Evolutionary conservation across 2,797 vertebrate genomes (phyloP).

Genomic region (Labeo calbasu): DNA sequence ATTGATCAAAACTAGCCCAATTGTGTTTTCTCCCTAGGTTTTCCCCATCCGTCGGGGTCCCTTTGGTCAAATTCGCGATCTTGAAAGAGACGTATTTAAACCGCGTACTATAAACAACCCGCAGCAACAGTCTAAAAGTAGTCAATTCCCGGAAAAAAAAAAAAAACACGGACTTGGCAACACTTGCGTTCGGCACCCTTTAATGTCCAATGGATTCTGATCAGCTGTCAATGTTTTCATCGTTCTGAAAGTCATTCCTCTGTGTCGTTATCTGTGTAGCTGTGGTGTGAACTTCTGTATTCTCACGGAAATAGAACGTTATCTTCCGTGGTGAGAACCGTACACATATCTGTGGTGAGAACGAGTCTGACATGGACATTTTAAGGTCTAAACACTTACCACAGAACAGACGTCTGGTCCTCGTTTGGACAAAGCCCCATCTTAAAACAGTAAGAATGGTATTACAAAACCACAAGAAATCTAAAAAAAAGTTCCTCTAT

Average conservation of each 20-base stretch:
- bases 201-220: not conserved
- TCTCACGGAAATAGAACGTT: not conserved
- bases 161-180: not conserved
- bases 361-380: not conserved
- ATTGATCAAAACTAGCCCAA: not conserved
- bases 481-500: too few relatives aligned
- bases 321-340: not conserved
- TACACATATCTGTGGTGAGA: too few relatives aligned
- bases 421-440: not conserved
- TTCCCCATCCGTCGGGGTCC: too few relatives aligned
- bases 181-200: too few relatives aligned
- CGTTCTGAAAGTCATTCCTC: not conserved
- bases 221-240: not conserved
- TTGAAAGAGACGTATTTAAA: too few relatives aligned
- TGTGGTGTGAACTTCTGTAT: not conserved
- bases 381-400: conserved; percentile 20
- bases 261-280: not conserved
- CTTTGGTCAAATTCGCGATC: too few relatives aligned
- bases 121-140: too few relatives aligned
- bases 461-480: not conserved
- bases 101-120: too few relatives aligned
- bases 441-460: not conserved
- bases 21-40: not conserved
- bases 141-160: too few relatives aligned
- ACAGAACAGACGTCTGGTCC: not conserved